Evolutionary conservation across 2,113 vertebrate species (phyloP).

Genomic region (Camelus dromedarius): DNA sequence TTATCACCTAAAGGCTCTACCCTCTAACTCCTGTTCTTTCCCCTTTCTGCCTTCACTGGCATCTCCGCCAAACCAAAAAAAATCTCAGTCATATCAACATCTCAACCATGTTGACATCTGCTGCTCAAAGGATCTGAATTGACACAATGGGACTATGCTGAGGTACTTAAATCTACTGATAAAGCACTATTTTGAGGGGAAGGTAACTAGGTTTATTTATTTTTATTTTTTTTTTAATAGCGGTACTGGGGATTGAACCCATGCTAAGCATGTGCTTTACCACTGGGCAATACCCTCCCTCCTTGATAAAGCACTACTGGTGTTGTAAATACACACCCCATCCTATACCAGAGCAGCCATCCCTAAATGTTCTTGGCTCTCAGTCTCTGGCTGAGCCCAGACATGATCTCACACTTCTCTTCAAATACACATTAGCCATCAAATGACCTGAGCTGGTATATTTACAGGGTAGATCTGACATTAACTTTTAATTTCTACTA

Average conservation of each 20-base stretch:
- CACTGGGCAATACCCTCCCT: too few species aligned
- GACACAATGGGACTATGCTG: background rate
- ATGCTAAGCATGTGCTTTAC: too few species aligned
- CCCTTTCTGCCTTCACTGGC: background rate
- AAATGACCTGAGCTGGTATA: background rate
- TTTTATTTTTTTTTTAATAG: too few species aligned
- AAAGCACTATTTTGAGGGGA: background rate
- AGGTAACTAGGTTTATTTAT: too few species aligned
- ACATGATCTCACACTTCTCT: background rate
- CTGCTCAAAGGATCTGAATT: background rate
- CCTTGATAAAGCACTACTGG: background rate
- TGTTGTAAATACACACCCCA: background rate
- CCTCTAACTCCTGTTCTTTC: background rate
- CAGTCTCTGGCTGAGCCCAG: background rate
- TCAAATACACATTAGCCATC: background rate
- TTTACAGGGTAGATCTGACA: background rate
- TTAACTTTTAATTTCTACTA: constrained; percentile 27
- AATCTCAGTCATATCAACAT: background rate
- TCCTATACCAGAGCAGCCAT: background rate
- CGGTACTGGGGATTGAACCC: too few species aligned
- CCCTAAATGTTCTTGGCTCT: background rate
- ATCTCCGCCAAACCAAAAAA: background rate
- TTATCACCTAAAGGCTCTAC: background rate
- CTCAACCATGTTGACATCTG: background rate
- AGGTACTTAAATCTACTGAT: background rate